Evolutionary conservation across 2,797 vertebrate genomes (phyloP).

Genomic region (Rallus crepitans): DNA sequence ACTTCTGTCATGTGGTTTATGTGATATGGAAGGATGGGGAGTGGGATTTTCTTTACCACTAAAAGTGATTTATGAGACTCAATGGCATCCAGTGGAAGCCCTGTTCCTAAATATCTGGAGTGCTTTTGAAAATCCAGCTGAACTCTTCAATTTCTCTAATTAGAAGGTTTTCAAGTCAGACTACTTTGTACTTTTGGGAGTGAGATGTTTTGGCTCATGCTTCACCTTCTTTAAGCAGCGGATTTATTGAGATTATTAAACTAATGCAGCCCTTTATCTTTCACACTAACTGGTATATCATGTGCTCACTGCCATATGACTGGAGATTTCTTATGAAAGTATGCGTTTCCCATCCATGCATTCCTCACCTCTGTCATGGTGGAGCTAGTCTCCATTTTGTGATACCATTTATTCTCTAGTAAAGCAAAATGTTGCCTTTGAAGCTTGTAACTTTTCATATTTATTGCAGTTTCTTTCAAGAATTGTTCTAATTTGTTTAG

Average conservation of each 20-base stretch:
- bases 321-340: neutral
- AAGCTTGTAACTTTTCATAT: neutral
- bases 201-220: neutral
- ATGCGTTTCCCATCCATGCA: neutral
- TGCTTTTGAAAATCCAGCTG: slow-evolving; percentile 15
- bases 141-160: slow-evolving; percentile 2
- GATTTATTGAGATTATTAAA: neutral
- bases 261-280: neutral
- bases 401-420: neutral
- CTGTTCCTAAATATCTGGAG: neutral
- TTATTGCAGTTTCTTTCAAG: neutral
- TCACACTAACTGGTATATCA: neutral
- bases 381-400: neutral
- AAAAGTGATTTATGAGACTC: neutral
- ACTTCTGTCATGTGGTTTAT: neutral
- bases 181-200: neutral
- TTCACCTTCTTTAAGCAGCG: neutral
- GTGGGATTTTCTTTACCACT: neutral
- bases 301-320: neutral
- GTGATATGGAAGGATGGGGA: neutral
- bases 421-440: neutral
- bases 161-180: neutral
- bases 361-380: neutral
- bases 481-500: neutral
- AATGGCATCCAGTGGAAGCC: neutral